Base-by-base conservation (phyloP, 2,888 invertebrate species). In the Hydropsyche betteni region DNA sequence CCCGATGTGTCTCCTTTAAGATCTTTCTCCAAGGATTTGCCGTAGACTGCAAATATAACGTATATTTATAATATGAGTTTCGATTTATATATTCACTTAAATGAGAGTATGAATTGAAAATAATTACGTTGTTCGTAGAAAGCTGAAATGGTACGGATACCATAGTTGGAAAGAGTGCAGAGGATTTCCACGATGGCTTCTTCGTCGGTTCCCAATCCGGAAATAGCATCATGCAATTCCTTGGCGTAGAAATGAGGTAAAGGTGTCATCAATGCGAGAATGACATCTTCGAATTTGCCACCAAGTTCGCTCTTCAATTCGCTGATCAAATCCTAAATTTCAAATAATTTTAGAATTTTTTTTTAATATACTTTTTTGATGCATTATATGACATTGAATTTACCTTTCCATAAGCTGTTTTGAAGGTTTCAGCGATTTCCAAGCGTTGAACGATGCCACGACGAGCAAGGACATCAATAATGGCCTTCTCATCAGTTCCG, bases 1-100 rank as follows among this genome's bases (percentile, higher is more conserved):
- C 98, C 98, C 10, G 96, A 96, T 6, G 97, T 97, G 84, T 98
- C 98, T 71, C 93, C 94, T 83, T 93, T 93, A 81, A 98, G 87
- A 83, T 96, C 96, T 6, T 91, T 91, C 83, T 97, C 97, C 79
- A 98, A 85, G 76, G 91, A 84, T 84, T 91, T 94, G 80, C 91
- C 92, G 84, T 93, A 96, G 82, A 95, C 95, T 95, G 84, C 75
- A 85, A 84, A 72, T 80, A 77, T 14, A 68, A 69, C 61, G 71
- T 53, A 24, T 36, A 74, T 16, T 33, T 24, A 24, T 64, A n/a
- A 14, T 24, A 24, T 24, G 1, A 2, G 1, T 24, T 24, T 24
- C 2, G 24, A 24, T 24, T 34, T 38, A 38, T 1, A 16, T 64
- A 68, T 52, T 38, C 53, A 70, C 58, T 38, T 58, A 0, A 36